Base-by-base conservation (phyloP, 2,888 invertebrate genomes). In the Geotrupes spiniger region DNA sequence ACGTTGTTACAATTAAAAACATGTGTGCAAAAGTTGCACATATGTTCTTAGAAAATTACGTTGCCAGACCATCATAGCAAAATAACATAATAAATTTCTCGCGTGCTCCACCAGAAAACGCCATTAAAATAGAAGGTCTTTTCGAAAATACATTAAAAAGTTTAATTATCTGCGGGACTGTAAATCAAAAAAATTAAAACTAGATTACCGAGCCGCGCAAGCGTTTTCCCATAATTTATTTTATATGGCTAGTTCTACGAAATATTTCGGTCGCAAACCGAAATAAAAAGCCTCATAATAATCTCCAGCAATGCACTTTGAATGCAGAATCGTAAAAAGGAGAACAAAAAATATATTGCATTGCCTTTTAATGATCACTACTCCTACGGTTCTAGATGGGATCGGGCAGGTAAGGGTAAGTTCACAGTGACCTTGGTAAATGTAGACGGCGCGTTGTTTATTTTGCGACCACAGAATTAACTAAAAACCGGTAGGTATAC, bases 351-450 rank as follows among this genome's bases (percentile, higher is more conserved):
- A 61, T 57, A 60, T 56, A 62, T 61, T 60, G 58, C 62, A 64
- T 61, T 60, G 60, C 63, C 56, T 57, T 63, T 63, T 62, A 62
- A 62, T 61, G 63, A 62, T 59, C 58, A 52, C 59, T 55, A 61
- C 59, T 60, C 56, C 54, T 60, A 57, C 58, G 54, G 57, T 55
- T 58, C 45, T 51, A 17, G 31, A 14, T 26, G 33, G 46, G 36
- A 31, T 11, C 33, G 31, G 31, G 46, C 46, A 49, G 49, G 49
- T 49, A 49, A 40, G 40, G 49, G 44, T 44, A 40, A 27, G 27
- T 21, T 33, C 33, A 10, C 33, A 33, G 8, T 8, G 33, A 33
- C 33, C 11, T 15, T 14, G 9, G 5, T 33, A 9, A 12, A 33
- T 15, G 33, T 33, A 33, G 29, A 29, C 10, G 4, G 29, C 29